These are phyloP conservation scores for Excalfactoria chinensis DNA, from an alignment of 2,113 vertebrate species.

Conservation along the genomic window DNA sequence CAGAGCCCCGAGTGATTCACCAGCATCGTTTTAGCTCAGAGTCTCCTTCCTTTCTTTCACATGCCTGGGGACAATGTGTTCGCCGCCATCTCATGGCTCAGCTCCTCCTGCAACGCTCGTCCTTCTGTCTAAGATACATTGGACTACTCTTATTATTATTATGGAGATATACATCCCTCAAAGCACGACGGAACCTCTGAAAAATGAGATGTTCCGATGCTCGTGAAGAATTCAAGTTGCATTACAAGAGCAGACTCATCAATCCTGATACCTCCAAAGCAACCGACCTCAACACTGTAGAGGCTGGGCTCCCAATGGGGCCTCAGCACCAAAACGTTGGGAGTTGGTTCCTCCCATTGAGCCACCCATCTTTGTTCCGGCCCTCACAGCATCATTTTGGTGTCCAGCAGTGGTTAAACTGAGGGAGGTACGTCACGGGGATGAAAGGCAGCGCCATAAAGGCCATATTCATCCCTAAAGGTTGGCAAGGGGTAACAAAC, in stretches of 20 bases:
- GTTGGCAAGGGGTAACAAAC: background rate
- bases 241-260: background rate
- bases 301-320: background rate
- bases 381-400: background rate
- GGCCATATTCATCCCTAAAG: constrained; percentile 1
- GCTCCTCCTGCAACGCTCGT: background rate
- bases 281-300: background rate
- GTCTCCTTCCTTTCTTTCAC: background rate
- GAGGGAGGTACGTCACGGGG: accelerated
- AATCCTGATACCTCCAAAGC: background rate
- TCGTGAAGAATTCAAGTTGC: accelerated
- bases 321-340: too few species aligned
- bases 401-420: background rate
- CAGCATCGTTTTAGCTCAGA: background rate
- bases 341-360: background rate
- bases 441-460: background rate
- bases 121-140: background rate
- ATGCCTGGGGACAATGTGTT: background rate
- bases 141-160: background rate
- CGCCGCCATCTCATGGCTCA: background rate
- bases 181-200: background rate
- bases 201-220: background rate
- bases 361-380: background rate
- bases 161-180: background rate
- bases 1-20: constrained; percentile 10